Percentiles rank a stretch among this genome's conserved stretches.
Conservation (phyloP, 2,113 vertebrate genomes). For the Penelope pileata region DNA sequence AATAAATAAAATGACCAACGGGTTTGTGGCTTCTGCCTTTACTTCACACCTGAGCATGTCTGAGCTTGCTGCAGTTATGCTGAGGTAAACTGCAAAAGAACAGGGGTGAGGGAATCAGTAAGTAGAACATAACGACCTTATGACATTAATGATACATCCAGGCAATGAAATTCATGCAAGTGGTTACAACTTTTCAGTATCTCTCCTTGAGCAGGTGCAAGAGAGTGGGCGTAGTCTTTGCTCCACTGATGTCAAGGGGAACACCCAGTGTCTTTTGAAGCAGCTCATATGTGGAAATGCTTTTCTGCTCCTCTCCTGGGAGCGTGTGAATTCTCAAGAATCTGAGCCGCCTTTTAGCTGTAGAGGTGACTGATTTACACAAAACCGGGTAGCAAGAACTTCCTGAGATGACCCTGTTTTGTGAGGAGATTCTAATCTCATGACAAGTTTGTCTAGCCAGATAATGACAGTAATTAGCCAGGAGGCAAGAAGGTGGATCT, state of each 20-base stretch:
- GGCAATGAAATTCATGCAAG: not conserved
- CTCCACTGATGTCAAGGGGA: not conserved
- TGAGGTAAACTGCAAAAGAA: not conserved
- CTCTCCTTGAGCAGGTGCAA: slow-evolving; percentile 29
- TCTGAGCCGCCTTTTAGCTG: not conserved
- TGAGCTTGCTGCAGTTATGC: not conserved
- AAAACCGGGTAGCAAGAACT: slow-evolving; percentile 40
- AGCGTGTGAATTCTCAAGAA: slow-evolving; percentile 37
- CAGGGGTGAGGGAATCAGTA: not conserved
- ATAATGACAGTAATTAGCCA: slow-evolving; percentile 63
- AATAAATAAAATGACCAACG: not conserved
- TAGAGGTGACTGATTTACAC: slow-evolving; percentile 60
- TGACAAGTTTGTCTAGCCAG: slow-evolving; percentile 53
- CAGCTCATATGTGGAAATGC: slow-evolving; percentile 3
- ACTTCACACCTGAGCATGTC: not conserved
- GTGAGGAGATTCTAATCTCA: slow-evolving; percentile 56
- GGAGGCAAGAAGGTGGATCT: slow-evolving; percentile 58
- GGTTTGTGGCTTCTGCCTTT: not conserved
- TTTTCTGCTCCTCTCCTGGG: not conserved
- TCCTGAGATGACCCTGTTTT: slow-evolving; percentile 49
- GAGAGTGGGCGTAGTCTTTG: not conserved
- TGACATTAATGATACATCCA: not conserved
- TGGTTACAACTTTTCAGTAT: not conserved
- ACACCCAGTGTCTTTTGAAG: not conserved
- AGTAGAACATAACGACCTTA: not conserved